phyloP scores from a whole-genome alignment of 2,888 invertebrate genomes.

The Amorpha juglandis region DNA sequence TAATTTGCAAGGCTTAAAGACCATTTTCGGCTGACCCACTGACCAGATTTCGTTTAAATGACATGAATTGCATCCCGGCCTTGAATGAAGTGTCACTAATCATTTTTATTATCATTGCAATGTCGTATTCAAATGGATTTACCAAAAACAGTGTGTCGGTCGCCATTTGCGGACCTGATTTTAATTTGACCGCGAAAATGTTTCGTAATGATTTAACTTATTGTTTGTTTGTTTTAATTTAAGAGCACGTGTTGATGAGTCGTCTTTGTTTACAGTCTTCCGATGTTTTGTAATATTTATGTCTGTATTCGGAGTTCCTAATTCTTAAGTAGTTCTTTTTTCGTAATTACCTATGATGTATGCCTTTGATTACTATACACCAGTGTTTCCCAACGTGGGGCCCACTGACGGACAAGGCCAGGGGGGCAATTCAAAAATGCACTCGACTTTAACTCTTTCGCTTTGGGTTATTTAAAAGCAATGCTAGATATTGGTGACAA shows the following conservation, averaged over 20 bases:
- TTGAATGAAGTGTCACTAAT: constrained; percentile 2
- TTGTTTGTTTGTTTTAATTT: constrained; percentile 22
- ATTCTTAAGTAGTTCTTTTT: background rate
- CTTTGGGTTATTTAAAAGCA: too few species aligned
- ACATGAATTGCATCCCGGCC: constrained; percentile 16
- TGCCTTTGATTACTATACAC: too few species aligned
- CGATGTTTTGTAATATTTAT: background rate
- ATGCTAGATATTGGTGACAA: too few species aligned
- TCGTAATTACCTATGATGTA: background rate
- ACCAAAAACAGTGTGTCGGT: background rate
- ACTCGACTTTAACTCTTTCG: too few species aligned
- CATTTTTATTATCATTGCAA: constrained; percentile 9
- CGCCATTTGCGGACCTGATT: background rate
- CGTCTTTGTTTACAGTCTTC: background rate
- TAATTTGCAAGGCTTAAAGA: constrained; percentile 4
- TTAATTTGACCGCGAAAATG: background rate
- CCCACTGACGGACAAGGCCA: too few species aligned
- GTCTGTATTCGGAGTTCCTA: background rate
- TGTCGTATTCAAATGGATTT: constrained; percentile 9
- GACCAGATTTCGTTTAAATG: background rate
- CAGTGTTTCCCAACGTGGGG: too few species aligned
- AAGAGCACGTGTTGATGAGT: constrained; percentile 4
- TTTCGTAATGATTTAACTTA: constrained; percentile 8
- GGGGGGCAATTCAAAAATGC: too few species aligned
- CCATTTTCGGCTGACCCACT: constrained; percentile 7